A percentile compares a stretch with the other conserved stretches of the same genome.
Conservation (phyloP, 2,113 vertebrate species). For the Lonchura striata region DNA sequence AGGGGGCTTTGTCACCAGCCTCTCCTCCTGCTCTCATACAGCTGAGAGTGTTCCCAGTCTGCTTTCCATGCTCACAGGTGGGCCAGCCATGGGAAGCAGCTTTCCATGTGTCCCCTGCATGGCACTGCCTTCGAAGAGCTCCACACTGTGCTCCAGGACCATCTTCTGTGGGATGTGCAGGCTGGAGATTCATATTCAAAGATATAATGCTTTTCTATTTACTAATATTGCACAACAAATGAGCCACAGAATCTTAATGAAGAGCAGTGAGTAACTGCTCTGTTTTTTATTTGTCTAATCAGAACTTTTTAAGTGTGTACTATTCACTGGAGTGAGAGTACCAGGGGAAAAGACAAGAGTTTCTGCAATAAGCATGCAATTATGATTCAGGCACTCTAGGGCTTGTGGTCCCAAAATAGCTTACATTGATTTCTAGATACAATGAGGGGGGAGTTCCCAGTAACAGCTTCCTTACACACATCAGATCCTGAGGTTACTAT, state of each 20-base stretch:
- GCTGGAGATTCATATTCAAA: background rate
- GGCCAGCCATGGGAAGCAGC: background rate
- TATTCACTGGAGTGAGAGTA: background rate
- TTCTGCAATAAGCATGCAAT: constrained; percentile 30
- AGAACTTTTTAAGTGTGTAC: background rate
- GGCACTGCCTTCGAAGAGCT: background rate
- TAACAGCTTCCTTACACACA: background rate
- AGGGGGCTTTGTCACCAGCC: background rate
- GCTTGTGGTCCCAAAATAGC: background rate
- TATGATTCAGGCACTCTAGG: background rate
- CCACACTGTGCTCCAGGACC: background rate
- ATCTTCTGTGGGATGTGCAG: background rate
- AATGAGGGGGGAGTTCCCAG: background rate
- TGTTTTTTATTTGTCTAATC: constrained; percentile 23
- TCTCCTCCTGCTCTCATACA: background rate
- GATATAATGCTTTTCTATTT: background rate
- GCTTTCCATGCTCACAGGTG: background rate
- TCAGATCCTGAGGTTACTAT: background rate
- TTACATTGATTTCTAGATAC: background rate
- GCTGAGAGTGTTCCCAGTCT: background rate
- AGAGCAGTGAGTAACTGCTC: constrained; percentile 9
- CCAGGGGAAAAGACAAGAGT: background rate
- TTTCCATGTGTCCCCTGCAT: background rate
- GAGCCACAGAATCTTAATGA: constrained; percentile 10
- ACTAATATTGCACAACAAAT: constrained; percentile 10